Conservation (phyloP, 2,888 invertebrate species). For the Tricholauxania praeusta region DNA sequence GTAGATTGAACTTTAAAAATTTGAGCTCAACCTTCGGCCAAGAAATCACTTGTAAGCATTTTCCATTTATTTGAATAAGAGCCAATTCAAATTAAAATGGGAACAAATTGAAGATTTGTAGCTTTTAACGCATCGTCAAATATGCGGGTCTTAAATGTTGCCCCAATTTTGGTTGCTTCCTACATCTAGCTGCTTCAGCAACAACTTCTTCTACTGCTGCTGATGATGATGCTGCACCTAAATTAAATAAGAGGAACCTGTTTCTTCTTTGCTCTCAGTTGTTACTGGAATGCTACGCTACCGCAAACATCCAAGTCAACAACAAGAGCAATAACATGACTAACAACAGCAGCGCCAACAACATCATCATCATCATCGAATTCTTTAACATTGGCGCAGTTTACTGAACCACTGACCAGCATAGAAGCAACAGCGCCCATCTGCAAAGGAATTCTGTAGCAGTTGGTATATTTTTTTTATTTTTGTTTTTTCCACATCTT, state of each 20-base stretch:
- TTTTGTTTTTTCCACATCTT: background rate
- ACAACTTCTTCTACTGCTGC: background rate
- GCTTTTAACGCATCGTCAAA: too few species aligned
- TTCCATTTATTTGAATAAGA: too few species aligned
- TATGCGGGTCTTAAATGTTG: too few species aligned
- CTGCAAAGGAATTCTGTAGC: constrained; percentile 1
- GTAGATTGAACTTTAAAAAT: too few species aligned
- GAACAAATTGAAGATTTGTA: too few species aligned
- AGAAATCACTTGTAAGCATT: too few species aligned
- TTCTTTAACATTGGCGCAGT: constrained; percentile 13
- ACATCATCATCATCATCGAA: constrained; percentile 12
- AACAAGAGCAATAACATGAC: background rate
- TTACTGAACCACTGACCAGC: constrained; percentile 24
- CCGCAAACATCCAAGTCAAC: background rate
- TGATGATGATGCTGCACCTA: background rate
- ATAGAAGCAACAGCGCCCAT: background rate
- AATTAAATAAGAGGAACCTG: constrained; percentile 6
- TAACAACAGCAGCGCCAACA: background rate
- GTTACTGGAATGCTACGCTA: background rate
- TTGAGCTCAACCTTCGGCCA: too few species aligned
- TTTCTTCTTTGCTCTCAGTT: background rate
- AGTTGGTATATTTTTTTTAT: background rate
- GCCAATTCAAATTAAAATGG: too few species aligned
- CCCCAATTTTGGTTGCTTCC: too few species aligned
- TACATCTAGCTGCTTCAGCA: too few species aligned